Base-by-base conservation (phyloP, 2,113 vertebrate genomes). In the Tor tambroides region DNA sequence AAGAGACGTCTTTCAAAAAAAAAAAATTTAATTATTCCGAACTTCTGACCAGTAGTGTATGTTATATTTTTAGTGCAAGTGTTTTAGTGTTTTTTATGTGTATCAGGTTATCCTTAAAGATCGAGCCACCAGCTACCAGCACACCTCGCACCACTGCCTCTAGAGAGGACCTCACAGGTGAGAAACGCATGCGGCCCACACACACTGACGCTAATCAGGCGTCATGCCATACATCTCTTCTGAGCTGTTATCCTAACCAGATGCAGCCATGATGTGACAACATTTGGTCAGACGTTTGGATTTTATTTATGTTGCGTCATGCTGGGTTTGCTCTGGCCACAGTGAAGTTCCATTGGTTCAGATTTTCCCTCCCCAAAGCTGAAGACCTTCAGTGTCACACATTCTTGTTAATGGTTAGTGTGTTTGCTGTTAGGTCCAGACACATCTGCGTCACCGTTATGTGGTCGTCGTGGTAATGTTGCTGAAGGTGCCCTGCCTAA, bases 91-190 rank as follows among this genome's bases (percentile, higher is more conserved):
- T 56, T 14, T 65, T 23, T 35, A 10, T 46, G 9, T 14, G 0
- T 71, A 91, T 92, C 91, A 99, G 98, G 90, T 96, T 99, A 91
- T 99, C 98, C 0, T 94, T 99, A 94, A 99, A 97, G 94, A 99
- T 99, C 91, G 98, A 99, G 91, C 98, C 98, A 56, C 69, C 83
- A 85, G 97, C 96, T 86, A 97, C 96, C 92, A 98, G 96, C 94
- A 98, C 98, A 12, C 97, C 98, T 0, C 97, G 97, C 76, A 95
- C 96, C 84, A 96, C 97, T 87, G 96, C 95, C 90, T 98, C 97
- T 87, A 96, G 96, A 95, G 98, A 99, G 92, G 98, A 99, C 91
- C 95, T 98, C 90, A 95, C 93, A 87, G 97, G 98, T 99, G 85
- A 85, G 93, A 21, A 54, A 71, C 77, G 32, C 6, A 9, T 75